A percentile compares a stretch with the other conserved stretches of the same genome.
phyloP scores from a whole-genome alignment of 2,888 invertebrate species.

The Drepanosiphum platanoidis region DNA sequence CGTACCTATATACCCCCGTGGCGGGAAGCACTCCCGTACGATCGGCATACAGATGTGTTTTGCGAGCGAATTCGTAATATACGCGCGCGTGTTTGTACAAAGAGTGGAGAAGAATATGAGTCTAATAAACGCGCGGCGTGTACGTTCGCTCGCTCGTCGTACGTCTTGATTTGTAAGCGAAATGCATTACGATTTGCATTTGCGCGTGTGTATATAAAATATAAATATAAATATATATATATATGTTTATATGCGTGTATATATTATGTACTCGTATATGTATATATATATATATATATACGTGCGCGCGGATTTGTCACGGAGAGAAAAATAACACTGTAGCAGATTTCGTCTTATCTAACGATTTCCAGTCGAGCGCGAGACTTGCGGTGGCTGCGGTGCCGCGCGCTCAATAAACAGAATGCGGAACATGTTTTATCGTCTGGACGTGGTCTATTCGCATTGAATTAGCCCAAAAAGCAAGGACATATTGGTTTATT shows the following conservation, averaged over 20 bases:
- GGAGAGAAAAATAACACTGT: conserved; percentile 38
- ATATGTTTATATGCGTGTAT: not conserved
- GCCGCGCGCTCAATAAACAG: conserved; percentile 31
- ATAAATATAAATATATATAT: not conserved
- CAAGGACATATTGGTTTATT: conserved; percentile 60
- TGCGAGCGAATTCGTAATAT: not conserved
- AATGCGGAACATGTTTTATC: conserved; percentile 58
- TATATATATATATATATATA: not conserved
- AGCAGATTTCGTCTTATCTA: conserved; percentile 50
- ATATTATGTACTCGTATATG: too few species aligned
- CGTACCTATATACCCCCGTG: not conserved
- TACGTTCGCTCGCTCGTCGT: not conserved
- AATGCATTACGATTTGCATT: conserved; percentile 17
- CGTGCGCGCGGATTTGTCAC: conserved; percentile 45
- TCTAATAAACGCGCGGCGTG: conserved; percentile 1
- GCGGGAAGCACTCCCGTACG: not conserved
- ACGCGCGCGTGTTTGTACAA: not conserved
- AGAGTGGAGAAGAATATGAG: conserved; percentile 2
- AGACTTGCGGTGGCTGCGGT: not conserved
- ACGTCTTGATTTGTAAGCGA: conserved; percentile 44
- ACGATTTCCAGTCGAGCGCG: conserved; percentile 42
- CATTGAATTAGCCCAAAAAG: conserved; percentile 55
- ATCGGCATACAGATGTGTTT: conserved; percentile 4
- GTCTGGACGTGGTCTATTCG: conserved; percentile 58
- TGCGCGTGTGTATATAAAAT: not conserved